Evolutionary conservation across 2,888 invertebrate genomes (phyloP).

Genomic region (Hirudinaria manillensis): DNA sequence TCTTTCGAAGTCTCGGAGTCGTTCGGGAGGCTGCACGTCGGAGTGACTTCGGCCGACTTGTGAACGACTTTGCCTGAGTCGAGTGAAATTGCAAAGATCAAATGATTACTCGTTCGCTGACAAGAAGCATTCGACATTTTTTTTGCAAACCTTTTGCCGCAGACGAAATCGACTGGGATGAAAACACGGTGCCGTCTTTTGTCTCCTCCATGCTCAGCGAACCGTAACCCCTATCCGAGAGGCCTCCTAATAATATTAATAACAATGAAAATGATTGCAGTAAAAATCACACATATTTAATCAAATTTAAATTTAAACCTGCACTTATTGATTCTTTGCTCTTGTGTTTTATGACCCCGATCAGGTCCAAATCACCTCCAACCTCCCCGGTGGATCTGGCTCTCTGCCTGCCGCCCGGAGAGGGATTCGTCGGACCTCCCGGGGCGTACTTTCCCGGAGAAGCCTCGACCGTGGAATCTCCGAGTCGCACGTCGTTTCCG

Average conservation of each 20-base stretch:
- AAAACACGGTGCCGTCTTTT: conserved; percentile 36
- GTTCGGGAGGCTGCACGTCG: conserved; percentile 49
- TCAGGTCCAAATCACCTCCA: neutral
- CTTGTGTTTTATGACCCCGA: neutral
- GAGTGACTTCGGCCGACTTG: conserved; percentile 17
- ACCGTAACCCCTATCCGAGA: conserved; percentile 57
- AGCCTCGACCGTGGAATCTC: neutral
- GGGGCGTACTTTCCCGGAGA: neutral
- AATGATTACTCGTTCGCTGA: neutral
- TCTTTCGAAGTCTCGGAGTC: too few relatives aligned
- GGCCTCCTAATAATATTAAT: conserved; percentile 47
- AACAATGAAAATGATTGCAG: neutral
- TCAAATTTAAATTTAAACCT: neutral
- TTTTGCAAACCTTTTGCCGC: neutral
- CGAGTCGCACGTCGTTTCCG: too few relatives aligned
- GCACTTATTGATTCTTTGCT: conserved; percentile 24
- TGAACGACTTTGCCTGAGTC: neutral
- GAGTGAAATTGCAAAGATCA: neutral
- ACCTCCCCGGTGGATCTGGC: conserved; percentile 14
- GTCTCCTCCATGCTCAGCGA: conserved; percentile 56
- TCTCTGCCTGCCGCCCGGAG: neutral
- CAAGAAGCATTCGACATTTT: neutral
- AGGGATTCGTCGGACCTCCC: neutral
- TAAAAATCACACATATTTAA: neutral
- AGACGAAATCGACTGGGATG: neutral